Evolutionary conservation across 2,113 vertebrate species (phyloP).

Genomic region (Carassius auratus): DNA sequence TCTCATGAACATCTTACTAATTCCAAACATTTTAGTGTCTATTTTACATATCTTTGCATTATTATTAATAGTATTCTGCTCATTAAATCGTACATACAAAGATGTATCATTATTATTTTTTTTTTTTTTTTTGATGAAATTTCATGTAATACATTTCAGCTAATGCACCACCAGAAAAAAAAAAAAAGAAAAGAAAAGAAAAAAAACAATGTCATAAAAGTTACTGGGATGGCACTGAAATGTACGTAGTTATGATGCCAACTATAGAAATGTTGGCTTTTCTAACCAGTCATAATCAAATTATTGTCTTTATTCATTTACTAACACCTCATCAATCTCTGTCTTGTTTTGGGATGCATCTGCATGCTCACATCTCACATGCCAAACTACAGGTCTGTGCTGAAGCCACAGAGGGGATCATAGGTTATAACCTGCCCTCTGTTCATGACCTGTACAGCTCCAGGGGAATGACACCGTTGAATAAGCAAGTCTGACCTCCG

Average conservation of each 20-base stretch:
- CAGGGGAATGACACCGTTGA: neutral
- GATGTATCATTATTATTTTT: no score
- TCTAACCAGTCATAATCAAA: neutral
- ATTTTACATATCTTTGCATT: no score
- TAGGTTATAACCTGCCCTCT: slow-evolving; percentile 13
- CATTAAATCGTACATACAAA: no score
- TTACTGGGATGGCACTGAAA: neutral
- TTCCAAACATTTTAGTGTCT: no score
- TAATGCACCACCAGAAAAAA: no score
- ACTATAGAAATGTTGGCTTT: neutral
- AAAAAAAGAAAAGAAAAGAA: no score
- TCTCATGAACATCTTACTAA: neutral
- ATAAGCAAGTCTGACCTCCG: neutral
- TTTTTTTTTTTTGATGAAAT: no score
- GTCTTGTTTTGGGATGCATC: slow-evolving; percentile 15
- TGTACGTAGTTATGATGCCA: neutral
- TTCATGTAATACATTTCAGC: no score
- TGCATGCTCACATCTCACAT: neutral
- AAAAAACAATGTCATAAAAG: neutral
- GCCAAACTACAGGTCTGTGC: neutral
- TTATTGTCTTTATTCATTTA: neutral
- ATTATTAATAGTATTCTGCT: no score
- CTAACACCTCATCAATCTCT: slow-evolving; percentile 15
- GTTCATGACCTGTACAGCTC: slow-evolving; percentile 1
- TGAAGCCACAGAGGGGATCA: slow-evolving; percentile 9